Evolutionary conservation across 1,140 invertebrate genomes (phyloP), one percentile per base, ranked within the genome.

Genomic region (Monochamus saltuarius): DNA sequence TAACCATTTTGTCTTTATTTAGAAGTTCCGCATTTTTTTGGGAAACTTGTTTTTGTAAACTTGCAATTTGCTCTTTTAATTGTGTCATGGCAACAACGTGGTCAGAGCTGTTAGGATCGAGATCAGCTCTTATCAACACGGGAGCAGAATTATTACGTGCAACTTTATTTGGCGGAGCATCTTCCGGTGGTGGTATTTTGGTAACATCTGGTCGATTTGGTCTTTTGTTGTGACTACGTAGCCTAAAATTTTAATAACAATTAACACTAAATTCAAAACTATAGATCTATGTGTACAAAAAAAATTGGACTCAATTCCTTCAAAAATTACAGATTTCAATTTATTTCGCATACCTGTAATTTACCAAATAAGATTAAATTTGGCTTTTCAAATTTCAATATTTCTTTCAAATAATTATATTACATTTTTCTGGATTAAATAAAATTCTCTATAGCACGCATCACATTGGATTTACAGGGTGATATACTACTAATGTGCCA

Each of bases 1-100:
- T 61, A 65, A 96, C 94, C 85, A 89, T 85, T 84, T 91, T 94
- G 71, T 97, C 95, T 81, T 96, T 97, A 46, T 88, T 83, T 17
- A 97, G 78, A 46, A 98, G 78, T 68, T 92, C 89, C 53, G 85
- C 84, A 77, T 97, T 94, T 78, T 97, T 97, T 59, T 86, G 83
- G 52, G 81, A 78, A 2, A 97, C 80, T 70, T 93, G 91, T 75
- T 95, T 96, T 75, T 97, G 91, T n/a, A 97, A 78, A 71, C 87
- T 88, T 35, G 93, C 92, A 65, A 97, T 95, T 72, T 95, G 90
- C 77, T 98, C 95, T 73, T 92, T 92, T 0, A 98, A 83, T 75
- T 96, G 92, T 11, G 94, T 96, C 75, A 97, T 91, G 0, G 92
- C 92, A 8, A 96, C 92, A 17, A 97, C 89, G 73, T 97, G 93